phyloP scores from a whole-genome alignment of 2,888 invertebrate genomes.

The Aporophyla nigra region DNA sequence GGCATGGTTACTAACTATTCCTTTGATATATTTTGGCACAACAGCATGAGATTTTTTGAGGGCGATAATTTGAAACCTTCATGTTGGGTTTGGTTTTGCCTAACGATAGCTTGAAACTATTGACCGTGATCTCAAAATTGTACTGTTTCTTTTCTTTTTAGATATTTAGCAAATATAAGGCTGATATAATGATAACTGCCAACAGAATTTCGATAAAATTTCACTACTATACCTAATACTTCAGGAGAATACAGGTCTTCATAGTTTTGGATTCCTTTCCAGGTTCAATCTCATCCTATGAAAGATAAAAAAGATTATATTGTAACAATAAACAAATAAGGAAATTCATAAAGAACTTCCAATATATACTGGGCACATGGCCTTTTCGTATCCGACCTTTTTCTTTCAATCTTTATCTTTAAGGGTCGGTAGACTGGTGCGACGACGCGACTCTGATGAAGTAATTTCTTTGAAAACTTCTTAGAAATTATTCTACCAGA shows the following conservation, averaged over 20 bases:
- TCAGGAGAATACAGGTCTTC: neutral
- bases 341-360: neutral
- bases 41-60: neutral
- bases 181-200: neutral
- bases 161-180: neutral
- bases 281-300: neutral
- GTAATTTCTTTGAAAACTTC: too few relatives aligned
- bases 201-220: neutral
- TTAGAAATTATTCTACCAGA: too few relatives aligned
- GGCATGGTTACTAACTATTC: constrained; percentile 39
- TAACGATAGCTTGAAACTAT: neutral
- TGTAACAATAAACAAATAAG: too few relatives aligned
- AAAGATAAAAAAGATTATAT: too few relatives aligned
- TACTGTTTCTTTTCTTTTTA: neutral
- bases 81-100: neutral
- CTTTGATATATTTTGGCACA: constrained; percentile 15
- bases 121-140: neutral
- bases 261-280: neutral
- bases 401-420: neutral
- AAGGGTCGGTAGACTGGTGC: too few relatives aligned
- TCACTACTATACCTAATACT: neutral
- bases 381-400: neutral
- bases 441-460: too few relatives aligned
- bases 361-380: neutral
- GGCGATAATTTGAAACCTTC: neutral